phyloP scores from a whole-genome alignment of 1,140 invertebrate genomes.

The Macrobrachium nipponense region DNA sequence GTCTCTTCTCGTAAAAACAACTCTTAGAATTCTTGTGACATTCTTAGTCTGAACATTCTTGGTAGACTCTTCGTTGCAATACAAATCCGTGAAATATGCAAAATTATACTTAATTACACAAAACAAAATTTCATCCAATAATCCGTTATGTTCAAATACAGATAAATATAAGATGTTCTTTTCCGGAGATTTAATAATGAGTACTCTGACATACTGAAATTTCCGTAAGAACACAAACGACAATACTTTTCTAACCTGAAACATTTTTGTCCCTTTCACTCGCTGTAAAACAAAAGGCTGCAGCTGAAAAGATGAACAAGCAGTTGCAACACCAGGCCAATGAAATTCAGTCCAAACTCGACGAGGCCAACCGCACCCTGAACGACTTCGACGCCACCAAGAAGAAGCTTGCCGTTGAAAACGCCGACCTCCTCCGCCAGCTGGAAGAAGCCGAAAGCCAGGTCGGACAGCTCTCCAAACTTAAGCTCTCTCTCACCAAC shows the following conservation, averaged over 20 bases:
- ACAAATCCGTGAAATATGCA: too few species aligned
- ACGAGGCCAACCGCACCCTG: slow-evolving; percentile 66
- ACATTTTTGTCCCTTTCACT: not conserved
- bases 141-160: too few species aligned
- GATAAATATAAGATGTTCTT: too few species aligned
- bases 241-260: not conserved
- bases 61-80: too few species aligned
- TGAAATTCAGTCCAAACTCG: slow-evolving; percentile 73
- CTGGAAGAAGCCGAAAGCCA: slow-evolving; percentile 75
- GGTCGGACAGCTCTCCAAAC: slow-evolving; percentile 69
- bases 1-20: not conserved
- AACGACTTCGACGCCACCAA: slow-evolving; percentile 55
- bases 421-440: slow-evolving; percentile 72
- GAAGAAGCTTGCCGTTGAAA: slow-evolving; percentile 69
- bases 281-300: slow-evolving; percentile 68
- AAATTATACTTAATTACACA: too few species aligned
- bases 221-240: not conserved
- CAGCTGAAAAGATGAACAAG: slow-evolving; percentile 70
- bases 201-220: not conserved
- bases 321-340: slow-evolving; percentile 72
- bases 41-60: too few species aligned
- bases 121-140: too few species aligned
- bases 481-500: slow-evolving; percentile 51
- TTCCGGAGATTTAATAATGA: too few species aligned
- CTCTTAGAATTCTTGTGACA: too few species aligned